These are phyloP conservation scores for Cetonia aurata DNA, from an alignment of 2,888 invertebrate species.

Conservation along the genomic window DNA sequence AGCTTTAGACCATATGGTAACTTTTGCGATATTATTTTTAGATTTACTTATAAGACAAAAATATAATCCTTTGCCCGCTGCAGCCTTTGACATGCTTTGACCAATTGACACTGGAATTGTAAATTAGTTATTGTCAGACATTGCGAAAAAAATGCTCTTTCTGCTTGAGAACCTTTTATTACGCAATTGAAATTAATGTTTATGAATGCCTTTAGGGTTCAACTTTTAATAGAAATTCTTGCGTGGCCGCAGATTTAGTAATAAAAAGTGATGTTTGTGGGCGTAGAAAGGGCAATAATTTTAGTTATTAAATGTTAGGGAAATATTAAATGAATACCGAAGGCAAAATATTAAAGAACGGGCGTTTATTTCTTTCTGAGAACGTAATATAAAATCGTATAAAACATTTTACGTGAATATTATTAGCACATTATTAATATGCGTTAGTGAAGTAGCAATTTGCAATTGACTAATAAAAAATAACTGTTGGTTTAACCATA, in stretches of 20 bases:
- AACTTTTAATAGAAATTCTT: conserved; percentile 33
- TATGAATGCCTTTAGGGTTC: neutral
- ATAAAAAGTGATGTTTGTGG: conserved; percentile 9
- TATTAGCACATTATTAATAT: no score
- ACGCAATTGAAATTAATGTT: conserved; percentile 24
- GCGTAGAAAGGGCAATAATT: conserved; percentile 13
- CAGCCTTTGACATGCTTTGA: no score
- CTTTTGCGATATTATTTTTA: no score
- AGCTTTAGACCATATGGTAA: no score
- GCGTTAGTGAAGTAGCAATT: no score
- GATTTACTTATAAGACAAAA: no score
- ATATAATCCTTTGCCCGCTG: no score
- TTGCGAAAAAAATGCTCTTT: neutral
- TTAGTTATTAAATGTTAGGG: conserved; percentile 22
- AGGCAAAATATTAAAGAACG: neutral
- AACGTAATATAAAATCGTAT: neutral
- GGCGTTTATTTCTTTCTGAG: neutral
- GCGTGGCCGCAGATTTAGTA: conserved; percentile 3
- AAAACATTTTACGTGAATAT: no score
- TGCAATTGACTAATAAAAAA: no score
- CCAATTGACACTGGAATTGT: no score
- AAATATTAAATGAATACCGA: conserved; percentile 1
- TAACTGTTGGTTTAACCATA: no score
- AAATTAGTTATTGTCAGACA: no score
- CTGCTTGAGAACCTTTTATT: conserved; percentile 7